phyloP scores from a whole-genome alignment of 2,113 vertebrate species.

The Scophthalmus maximus region DNA sequence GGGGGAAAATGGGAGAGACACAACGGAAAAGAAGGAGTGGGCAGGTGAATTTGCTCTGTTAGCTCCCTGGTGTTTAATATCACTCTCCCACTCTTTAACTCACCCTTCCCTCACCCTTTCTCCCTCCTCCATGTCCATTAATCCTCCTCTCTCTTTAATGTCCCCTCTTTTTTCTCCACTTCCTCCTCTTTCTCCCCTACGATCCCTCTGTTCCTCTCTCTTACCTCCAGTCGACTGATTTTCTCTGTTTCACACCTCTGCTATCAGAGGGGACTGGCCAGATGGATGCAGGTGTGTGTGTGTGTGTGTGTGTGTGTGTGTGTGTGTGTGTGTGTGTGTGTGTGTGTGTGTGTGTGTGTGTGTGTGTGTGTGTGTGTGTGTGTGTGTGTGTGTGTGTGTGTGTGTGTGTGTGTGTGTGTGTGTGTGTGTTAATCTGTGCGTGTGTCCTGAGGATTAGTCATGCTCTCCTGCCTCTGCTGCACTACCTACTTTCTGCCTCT shows the following conservation, averaged over 20 bases:
- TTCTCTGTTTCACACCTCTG: slow-evolving; percentile 75
- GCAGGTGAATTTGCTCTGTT: slow-evolving; percentile 78
- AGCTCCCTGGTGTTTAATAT: slow-evolving; percentile 82
- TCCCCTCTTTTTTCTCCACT: background rate
- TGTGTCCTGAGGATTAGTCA: no score
- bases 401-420: no score
- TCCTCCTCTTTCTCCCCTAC: slow-evolving; percentile 28
- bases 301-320: slow-evolving; percentile 34
- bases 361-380: no score
- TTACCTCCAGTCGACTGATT: slow-evolving; percentile 65
- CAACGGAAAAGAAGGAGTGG: slow-evolving; percentile 55
- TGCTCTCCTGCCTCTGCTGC: no score
- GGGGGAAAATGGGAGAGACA: slow-evolving; percentile 28
- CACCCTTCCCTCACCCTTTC: slow-evolving; percentile 55
- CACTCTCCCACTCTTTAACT: slow-evolving; percentile 68
- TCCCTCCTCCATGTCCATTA: slow-evolving; percentile 30
- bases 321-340: slow-evolving; percentile 35
- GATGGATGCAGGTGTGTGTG: slow-evolving; percentile 76
- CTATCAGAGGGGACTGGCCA: slow-evolving; percentile 74
- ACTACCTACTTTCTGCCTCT: no score
- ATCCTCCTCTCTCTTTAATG: background rate
- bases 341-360: slow-evolving; percentile 27
- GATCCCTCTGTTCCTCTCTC: slow-evolving; percentile 52
- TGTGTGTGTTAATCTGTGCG: no score
- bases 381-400: no score